Percentiles rank a stretch among this genome's conserved stretches.
Conservation (phyloP, 2,888 invertebrate genomes). For the Anthophora plumipes region DNA sequence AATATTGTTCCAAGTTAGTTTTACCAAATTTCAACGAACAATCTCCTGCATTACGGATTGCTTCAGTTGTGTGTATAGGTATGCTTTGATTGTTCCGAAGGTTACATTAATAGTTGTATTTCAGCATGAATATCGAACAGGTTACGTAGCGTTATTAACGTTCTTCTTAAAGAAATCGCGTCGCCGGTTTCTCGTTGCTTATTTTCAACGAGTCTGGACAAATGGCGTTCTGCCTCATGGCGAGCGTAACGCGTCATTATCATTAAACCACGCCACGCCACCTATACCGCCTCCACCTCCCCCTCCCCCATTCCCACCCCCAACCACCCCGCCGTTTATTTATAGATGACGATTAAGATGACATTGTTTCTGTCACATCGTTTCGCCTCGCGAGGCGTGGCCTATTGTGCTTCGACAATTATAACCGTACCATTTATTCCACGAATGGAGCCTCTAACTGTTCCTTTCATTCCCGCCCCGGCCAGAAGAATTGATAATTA, state of each 20-base stretch:
- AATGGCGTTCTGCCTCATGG: conserved; percentile 17
- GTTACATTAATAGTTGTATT: not conserved
- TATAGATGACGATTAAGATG: conserved; percentile 60
- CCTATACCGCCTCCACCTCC: no score
- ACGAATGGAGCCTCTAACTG: conserved; percentile 59
- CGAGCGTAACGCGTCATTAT: conserved; percentile 47
- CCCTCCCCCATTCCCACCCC: no score
- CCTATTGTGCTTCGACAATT: conserved; percentile 56
- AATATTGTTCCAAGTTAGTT: no score
- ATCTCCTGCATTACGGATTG: not conserved
- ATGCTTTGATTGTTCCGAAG: not conserved
- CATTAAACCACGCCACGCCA: conserved; percentile 42
- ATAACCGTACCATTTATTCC: conserved; percentile 61
- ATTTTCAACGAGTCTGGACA: conserved; percentile 17
- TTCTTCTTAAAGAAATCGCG: not conserved
- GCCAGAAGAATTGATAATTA: conserved; percentile 58
- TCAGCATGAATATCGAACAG: not conserved
- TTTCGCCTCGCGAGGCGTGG: conserved; percentile 44
- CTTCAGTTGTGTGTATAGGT: not conserved
- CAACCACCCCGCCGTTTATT: no score
- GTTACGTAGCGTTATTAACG: not conserved
- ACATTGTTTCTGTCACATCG: conserved; percentile 58
- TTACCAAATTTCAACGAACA: no score
- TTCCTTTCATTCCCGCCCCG: conserved; percentile 37
- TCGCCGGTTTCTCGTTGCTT: conserved; percentile 35